Percentiles rank a stretch among this genome's conserved stretches.
phyloP scores from a whole-genome alignment of 2,888 invertebrate species.

The Lysandra coridon region DNA sequence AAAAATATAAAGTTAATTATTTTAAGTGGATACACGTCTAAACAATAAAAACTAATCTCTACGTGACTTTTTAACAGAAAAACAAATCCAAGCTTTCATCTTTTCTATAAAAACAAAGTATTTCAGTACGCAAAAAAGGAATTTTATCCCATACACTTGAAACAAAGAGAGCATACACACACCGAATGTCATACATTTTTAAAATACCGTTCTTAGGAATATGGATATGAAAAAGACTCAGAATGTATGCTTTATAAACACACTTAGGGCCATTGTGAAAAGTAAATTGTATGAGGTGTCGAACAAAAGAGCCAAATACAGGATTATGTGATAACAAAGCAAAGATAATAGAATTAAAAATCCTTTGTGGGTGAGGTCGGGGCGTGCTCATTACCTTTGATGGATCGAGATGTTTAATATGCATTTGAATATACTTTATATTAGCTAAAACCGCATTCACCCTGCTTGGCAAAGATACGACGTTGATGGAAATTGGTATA shows the following conservation, averaged over 20 bases:
- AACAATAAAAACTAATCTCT: background rate
- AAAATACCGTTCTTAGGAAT: conserved; percentile 32
- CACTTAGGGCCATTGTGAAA: conserved; percentile 58
- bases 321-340: conserved; percentile 65
- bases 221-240: conserved; percentile 33
- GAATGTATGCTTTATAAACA: conserved; percentile 48
- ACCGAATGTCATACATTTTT: conserved; percentile 31
- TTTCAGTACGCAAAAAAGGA: conserved; percentile 22
- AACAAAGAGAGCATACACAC: conserved; percentile 26
- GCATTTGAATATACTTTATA: conserved; percentile 20
- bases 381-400: conserved; percentile 54
- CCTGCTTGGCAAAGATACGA: background rate
- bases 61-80: background rate
- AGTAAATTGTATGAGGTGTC: conserved; percentile 58
- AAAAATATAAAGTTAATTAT: too few species aligned
- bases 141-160: conserved; percentile 29
- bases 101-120: conserved; percentile 28
- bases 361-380: conserved; percentile 62
- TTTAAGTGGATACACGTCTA: background rate
- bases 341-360: conserved; percentile 68
- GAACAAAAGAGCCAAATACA: conserved; percentile 63
- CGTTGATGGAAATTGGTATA: background rate
- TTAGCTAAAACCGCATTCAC: background rate
- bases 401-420: conserved; percentile 53
- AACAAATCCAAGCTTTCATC: conserved; percentile 12